These are phyloP conservation scores for Heterodera schachtii DNA, from an alignment of 1,140 invertebrate species.

Conservation along the genomic window DNA sequence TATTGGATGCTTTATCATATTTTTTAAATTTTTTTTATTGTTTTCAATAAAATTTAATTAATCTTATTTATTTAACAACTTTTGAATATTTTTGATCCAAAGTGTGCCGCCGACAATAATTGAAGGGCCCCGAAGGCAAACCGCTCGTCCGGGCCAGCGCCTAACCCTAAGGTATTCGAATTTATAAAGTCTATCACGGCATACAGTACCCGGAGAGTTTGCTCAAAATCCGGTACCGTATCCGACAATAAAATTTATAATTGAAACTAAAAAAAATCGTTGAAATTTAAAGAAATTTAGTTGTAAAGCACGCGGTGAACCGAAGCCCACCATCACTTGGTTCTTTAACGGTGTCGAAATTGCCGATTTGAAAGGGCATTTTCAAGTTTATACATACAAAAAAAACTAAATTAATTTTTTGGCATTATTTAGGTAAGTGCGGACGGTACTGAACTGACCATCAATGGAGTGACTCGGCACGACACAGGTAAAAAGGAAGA, in stretches of 20 bases:
- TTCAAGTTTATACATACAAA: slow-evolving; percentile 32
- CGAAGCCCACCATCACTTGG: slow-evolving; percentile 57
- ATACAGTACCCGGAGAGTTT: no score
- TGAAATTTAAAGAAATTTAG: neutral
- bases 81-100: slow-evolving; percentile 30
- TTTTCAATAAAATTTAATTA: neutral
- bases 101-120: slow-evolving; percentile 49
- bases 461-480: slow-evolving; percentile 37
- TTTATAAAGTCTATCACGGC: no score
- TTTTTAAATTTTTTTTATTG: no score
- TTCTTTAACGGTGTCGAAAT: slow-evolving; percentile 63
- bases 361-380: slow-evolving; percentile 53
- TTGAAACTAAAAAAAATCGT: neutral
- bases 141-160: slow-evolving; percentile 36
- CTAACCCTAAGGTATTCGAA: slow-evolving; percentile 27
- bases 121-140: slow-evolving; percentile 42
- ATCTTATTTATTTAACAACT: neutral
- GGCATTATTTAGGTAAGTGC: slow-evolving; percentile 32
- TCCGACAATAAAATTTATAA: neutral
- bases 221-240: no score
- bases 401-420: neutral
- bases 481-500: slow-evolving; percentile 11
- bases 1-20: no score
- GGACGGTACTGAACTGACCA: slow-evolving; percentile 57
- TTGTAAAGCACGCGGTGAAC: slow-evolving; percentile 50